Evolutionary conservation across 1,140 invertebrate genomes (phyloP).

Genomic region (Heliconius himera): DNA sequence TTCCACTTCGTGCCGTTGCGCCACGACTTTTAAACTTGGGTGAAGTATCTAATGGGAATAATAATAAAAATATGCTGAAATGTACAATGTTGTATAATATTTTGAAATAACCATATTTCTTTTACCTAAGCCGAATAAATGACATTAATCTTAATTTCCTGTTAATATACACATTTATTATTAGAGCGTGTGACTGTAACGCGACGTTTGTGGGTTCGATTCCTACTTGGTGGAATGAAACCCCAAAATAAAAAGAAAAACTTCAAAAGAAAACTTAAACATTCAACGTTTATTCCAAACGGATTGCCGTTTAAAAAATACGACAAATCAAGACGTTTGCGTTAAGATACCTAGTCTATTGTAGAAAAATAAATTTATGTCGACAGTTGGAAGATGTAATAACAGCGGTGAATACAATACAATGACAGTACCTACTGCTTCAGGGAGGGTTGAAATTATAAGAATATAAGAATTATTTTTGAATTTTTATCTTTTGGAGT

Average conservation of each 20-base stretch:
- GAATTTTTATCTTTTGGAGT: background rate
- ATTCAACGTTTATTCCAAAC: background rate
- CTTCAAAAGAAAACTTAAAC: background rate
- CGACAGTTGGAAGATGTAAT: background rate
- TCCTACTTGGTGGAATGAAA: too few species aligned
- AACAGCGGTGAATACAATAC: background rate
- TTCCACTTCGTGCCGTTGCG: too few species aligned
- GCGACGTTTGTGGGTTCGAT: too few species aligned
- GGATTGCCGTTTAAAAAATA: background rate
- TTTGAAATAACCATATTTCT: too few species aligned
- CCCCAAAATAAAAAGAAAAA: background rate
- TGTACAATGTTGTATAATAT: too few species aligned
- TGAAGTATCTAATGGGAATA: too few species aligned
- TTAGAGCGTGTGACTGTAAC: too few species aligned
- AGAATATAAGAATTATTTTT: constrained; percentile 1
- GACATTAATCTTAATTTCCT: too few species aligned
- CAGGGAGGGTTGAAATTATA: background rate
- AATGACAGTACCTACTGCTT: background rate
- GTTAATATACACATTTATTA: too few species aligned
- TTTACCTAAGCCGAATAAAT: too few species aligned
- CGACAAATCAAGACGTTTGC: background rate
- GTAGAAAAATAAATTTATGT: constrained; percentile 6
- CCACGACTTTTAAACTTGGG: too few species aligned
- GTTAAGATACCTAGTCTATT: background rate
- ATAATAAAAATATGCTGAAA: too few species aligned